Percentiles rank a stretch among this genome's conserved stretches.
These are phyloP conservation scores for Gouania willdenowi DNA, from an alignment of 2,797 vertebrate species.

Conservation along the genomic window DNA sequence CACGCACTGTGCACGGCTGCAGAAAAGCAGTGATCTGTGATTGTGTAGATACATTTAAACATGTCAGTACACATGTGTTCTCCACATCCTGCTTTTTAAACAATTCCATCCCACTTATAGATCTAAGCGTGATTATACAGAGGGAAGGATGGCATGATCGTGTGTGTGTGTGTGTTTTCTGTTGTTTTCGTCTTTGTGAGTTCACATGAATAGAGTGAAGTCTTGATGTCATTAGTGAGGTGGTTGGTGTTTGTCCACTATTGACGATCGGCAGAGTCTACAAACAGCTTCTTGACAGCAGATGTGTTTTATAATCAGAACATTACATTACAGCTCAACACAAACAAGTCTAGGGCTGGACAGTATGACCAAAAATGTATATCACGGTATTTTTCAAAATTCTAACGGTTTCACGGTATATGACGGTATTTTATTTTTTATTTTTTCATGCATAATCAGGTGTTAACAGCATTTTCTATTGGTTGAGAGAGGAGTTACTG, in stretches of 20 bases:
- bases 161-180: too few species aligned
- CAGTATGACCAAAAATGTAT: too few species aligned
- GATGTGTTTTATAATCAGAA: constrained; percentile 45
- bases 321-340: too few species aligned
- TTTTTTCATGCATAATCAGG: too few species aligned
- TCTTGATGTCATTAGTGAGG: constrained; percentile 48
- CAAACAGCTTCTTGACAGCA: constrained; percentile 52
- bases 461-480: too few species aligned
- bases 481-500: too few species aligned
- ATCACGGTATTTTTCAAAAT: too few species aligned
- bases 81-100: constrained; percentile 35
- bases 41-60: constrained; percentile 7
- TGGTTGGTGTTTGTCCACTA: constrained; percentile 48
- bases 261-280: constrained; percentile 7
- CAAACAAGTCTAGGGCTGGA: too few species aligned
- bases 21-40: too few species aligned
- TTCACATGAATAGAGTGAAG: constrained; percentile 42
- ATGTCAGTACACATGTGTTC: constrained; percentile 1
- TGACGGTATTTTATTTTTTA: too few species aligned
- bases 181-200: too few species aligned
- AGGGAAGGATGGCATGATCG: constrained; percentile 21
- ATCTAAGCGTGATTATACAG: constrained; percentile 15
- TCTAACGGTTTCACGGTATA: too few species aligned
- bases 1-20: constrained; percentile 40
- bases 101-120: constrained; percentile 38